Base-by-base conservation (phyloP, 1,140 invertebrate species). In the Tribolium madens region DNA sequence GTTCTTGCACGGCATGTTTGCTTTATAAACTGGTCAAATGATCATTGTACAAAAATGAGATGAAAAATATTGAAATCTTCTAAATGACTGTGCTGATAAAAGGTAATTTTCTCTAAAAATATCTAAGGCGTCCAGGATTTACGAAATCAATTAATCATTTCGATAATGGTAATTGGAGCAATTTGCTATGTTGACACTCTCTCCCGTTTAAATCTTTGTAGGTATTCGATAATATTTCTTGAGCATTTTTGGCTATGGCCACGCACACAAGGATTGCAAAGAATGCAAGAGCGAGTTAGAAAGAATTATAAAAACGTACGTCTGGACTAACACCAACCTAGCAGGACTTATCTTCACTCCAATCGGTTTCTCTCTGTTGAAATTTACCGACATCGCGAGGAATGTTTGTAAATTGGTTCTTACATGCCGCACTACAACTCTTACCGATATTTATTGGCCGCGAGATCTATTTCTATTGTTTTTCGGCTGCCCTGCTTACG, bases 361-460 rank as follows among this genome's bases (percentile, higher is more conserved):
- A 77, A 80, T 81, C 79, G 79, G 48, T 77, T 69, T 36, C 26
- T 71, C 68, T 76, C 77, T 70, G 47, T 76, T 80, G 79, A 80
- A 77, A 80, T 79, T 79, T 83, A 77, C 79, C 79, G 81, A 79
- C 81, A 80, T 80, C 81, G 79, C 76, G 57, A 76, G 78, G 82
- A 83, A 83, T 83, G 82, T 80, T 80, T 80, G 80, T 83, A 83
- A 83, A 83, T 83, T 83, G 82, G 82, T 82, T 77, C 81, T 83
- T 81, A 83, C 82, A 83, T 78, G 81, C 82, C 81, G 81, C 80
- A 75, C 76, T 81, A 81, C 80, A 81, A 80, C 77, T 79, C 36
- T 75, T 74, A 77, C 76, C 71, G 48, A 72, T 79, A 79, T 79
- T 79, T 79, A 75, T 77, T 77, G 72, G 68, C 52, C 57, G 17